phyloP scores from a whole-genome alignment of 2,113 vertebrate genomes.

The Dasypus novemcinctus region DNA sequence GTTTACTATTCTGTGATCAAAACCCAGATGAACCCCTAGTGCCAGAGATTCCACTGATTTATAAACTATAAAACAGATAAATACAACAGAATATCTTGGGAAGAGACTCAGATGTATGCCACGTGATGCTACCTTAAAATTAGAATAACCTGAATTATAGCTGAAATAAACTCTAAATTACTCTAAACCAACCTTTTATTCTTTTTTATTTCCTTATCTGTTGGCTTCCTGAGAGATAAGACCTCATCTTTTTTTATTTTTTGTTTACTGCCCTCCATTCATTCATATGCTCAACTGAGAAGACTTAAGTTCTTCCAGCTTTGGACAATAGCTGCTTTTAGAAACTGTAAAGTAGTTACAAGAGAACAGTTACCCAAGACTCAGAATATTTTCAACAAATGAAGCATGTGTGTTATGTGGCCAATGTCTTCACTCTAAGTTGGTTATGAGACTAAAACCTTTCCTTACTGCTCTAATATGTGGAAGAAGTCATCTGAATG shows the following conservation, averaged over 20 bases:
- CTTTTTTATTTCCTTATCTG: too few relatives aligned
- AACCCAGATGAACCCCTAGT: slow-evolving; percentile 99
- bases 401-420: too few relatives aligned
- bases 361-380: slow-evolving; percentile 89
- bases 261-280: too few relatives aligned
- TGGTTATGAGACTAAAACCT: too few relatives aligned
- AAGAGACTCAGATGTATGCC: slow-evolving; percentile 97
- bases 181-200: too few relatives aligned
- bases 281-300: slow-evolving; percentile 83
- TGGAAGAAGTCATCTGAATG: too few relatives aligned
- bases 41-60: too few relatives aligned
- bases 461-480: too few relatives aligned
- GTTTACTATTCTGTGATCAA: slow-evolving; percentile 99
- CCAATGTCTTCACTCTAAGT: too few relatives aligned
- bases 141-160: slow-evolving; percentile 87
- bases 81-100: slow-evolving; percentile 97
- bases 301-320: slow-evolving; percentile 90
- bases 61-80: slow-evolving; percentile 79
- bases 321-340: slow-evolving; percentile 92
- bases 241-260: too few relatives aligned
- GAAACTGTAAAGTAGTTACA: slow-evolving; percentile 92
- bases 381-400: slow-evolving; percentile 75
- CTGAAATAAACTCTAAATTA: slow-evolving; percentile 83
- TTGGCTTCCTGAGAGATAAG: too few relatives aligned
- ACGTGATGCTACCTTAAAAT: slow-evolving; percentile 91